Percentiles rank a stretch among this genome's conserved stretches.
phyloP scores from a whole-genome alignment of 1,140 invertebrate genomes.

The Calephelis virginiensis region DNA sequence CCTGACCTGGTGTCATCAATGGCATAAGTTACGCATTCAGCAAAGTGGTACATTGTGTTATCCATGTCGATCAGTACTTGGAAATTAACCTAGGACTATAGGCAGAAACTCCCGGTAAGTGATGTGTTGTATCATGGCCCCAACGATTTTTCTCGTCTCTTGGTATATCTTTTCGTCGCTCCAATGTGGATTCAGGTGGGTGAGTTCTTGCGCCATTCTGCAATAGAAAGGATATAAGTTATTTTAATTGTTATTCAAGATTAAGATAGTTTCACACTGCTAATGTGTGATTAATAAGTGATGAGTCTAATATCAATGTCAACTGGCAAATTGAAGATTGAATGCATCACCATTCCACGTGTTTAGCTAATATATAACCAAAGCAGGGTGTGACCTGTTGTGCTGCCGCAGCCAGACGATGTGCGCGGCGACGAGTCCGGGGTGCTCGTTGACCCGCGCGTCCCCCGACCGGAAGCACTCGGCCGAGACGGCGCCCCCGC shows the following conservation, averaged over 20 bases:
- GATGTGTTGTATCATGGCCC: conserved; percentile 91
- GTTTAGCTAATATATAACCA: no score
- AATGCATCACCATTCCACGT: background rate
- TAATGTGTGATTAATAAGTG: no score
- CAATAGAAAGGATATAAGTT: conserved; percentile 16
- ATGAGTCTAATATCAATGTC: no score
- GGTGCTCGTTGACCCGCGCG: conserved; percentile 90
- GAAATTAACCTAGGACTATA: conserved; percentile 83
- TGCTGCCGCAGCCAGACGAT: conserved; percentile 94
- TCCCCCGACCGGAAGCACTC: conserved; percentile 89
- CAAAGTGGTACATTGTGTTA: no score
- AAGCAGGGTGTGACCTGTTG: conserved; percentile 79
- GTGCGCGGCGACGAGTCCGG: conserved; percentile 91
- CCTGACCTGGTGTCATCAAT: conserved; percentile 70
- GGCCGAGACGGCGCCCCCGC: conserved; percentile 82
- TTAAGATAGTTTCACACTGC: no score
- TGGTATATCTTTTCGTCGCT: conserved; percentile 93
- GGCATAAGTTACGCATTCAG: no score
- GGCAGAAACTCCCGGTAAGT: conserved; percentile 94
- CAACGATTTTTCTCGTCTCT: conserved; percentile 90
- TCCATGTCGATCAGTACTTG: no score
- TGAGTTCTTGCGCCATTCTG: conserved; percentile 87
- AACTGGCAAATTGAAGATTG: no score
- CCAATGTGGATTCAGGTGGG: conserved; percentile 90
- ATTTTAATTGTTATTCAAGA: no score